Percentiles rank a stretch among this genome's conserved stretches.
phyloP scores from a whole-genome alignment of 1,140 invertebrate species.

The Drosophila sucinea region DNA sequence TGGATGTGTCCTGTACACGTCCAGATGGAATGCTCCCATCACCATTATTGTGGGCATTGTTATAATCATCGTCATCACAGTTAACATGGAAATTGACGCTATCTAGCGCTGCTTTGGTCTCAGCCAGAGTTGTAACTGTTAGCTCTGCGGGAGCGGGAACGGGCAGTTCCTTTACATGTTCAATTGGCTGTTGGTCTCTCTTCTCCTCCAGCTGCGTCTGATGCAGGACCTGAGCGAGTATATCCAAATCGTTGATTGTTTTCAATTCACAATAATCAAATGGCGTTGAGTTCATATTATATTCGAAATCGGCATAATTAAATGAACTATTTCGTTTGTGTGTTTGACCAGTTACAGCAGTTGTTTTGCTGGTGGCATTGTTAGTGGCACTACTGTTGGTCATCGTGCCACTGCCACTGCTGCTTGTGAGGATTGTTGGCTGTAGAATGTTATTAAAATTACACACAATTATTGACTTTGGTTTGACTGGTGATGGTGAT shows the following conservation, averaged over 20 bases:
- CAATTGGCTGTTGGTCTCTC: conserved; percentile 15
- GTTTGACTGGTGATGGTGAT: conserved; percentile 51
- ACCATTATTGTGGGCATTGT: conserved; percentile 25
- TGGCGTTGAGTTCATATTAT: conserved; percentile 92
- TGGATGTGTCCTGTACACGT: conserved; percentile 28
- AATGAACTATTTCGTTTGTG: conserved; percentile 82
- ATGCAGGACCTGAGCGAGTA: conserved; percentile 89
- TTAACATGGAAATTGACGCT: conserved; percentile 73
- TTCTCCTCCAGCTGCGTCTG: conserved; percentile 69
- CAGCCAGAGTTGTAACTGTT: conserved; percentile 65
- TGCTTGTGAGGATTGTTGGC: conserved; percentile 63
- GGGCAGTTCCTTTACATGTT: conserved; percentile 2
- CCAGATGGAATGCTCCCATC: conserved; percentile 54
- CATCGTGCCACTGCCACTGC: conserved; percentile 35
- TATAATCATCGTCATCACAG: conserved; percentile 61
- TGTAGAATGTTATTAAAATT: conserved; percentile 77
- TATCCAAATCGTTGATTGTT: conserved; percentile 94
- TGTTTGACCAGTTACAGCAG: conserved; percentile 21
- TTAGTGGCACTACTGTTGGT: neutral
- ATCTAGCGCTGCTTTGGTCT: conserved; percentile 72
- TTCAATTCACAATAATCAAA: conserved; percentile 96
- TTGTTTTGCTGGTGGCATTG: conserved; percentile 15
- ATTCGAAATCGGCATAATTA: conserved; percentile 92
- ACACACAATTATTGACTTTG: conserved; percentile 84
- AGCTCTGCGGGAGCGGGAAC: conserved; percentile 36